Evolutionary conservation across 2,797 vertebrate genomes (phyloP).

Genomic region (Onychomys leucogaster): DNA sequence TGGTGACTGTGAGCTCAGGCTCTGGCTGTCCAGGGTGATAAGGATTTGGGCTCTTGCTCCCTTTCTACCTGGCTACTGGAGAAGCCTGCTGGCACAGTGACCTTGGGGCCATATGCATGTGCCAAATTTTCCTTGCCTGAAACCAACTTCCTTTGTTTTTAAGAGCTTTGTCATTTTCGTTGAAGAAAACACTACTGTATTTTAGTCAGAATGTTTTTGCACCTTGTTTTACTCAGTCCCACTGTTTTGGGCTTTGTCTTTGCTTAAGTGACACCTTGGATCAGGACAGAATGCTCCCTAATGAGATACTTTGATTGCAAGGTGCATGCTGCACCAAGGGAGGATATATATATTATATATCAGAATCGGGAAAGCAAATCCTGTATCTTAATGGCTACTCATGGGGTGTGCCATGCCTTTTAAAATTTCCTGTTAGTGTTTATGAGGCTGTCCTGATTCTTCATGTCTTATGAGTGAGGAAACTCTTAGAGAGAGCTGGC

Average conservation of each 20-base stretch:
- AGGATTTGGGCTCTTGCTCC: neutral
- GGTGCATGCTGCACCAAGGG: neutral
- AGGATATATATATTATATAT: neutral
- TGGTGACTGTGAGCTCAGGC: neutral
- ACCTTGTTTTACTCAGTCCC: neutral
- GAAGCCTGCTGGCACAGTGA: neutral
- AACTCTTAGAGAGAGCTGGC: neutral
- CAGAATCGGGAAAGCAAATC: neutral
- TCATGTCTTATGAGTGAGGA: neutral
- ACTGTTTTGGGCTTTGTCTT: neutral
- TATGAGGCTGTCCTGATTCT: neutral
- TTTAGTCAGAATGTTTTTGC: neutral
- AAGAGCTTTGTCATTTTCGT: neutral
- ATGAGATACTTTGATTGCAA: neutral
- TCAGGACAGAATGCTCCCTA: neutral
- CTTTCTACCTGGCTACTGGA: neutral
- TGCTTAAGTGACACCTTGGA: neutral
- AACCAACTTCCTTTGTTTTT: neutral
- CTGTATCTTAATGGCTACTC: neutral
- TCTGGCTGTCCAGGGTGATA: neutral
- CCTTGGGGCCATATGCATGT: fast-evolving
- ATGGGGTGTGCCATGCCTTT: neutral
- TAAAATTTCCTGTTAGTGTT: neutral
- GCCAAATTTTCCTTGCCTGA: neutral
- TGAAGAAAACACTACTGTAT: neutral